These are phyloP conservation scores for Ormyrus pomaceus DNA, from an alignment of 2,888 invertebrate species.

Conservation along the genomic window DNA sequence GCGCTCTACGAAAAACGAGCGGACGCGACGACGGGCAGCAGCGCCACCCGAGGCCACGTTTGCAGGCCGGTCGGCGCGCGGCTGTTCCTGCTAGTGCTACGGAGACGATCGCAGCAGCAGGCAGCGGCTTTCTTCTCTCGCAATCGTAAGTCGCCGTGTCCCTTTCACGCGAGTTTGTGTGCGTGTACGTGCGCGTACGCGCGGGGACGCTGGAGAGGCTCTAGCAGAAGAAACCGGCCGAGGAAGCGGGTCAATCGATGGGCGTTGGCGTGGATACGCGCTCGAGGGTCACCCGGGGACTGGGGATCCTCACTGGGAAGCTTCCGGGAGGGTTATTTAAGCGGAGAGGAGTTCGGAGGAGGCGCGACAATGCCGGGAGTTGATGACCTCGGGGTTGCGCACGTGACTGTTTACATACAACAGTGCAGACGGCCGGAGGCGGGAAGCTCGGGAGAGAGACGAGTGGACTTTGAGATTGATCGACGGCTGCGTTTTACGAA, in stretches of 20 bases:
- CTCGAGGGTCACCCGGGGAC: too few species aligned
- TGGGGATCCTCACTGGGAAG: too few species aligned
- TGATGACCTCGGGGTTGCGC: background rate
- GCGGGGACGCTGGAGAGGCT: background rate
- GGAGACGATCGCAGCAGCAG: background rate
- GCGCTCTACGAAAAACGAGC: background rate
- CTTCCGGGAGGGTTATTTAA: too few species aligned
- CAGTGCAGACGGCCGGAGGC: too few species aligned
- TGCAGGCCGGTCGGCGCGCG: background rate
- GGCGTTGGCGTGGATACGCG: conserved; percentile 32
- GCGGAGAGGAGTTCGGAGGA: too few species aligned
- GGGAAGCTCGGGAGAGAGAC: too few species aligned
- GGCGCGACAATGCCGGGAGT: too few species aligned
- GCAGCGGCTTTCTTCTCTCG: background rate
- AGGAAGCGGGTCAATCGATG: conserved; percentile 41
- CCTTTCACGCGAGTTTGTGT: conserved; percentile 11
- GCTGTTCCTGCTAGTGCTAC: too few species aligned
- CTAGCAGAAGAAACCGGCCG: background rate
- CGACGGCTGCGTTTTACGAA: too few species aligned
- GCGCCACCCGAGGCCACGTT: conserved; percentile 29
- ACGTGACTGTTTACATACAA: conserved; percentile 39
- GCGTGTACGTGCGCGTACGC: background rate
- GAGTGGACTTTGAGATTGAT: too few species aligned
- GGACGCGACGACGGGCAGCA: background rate
- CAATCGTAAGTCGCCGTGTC: background rate